A percentile compares a stretch with the other conserved stretches of the same genome.
Conservation (phyloP, 2,888 invertebrate genomes). For the Drosophila mettleri region DNA sequence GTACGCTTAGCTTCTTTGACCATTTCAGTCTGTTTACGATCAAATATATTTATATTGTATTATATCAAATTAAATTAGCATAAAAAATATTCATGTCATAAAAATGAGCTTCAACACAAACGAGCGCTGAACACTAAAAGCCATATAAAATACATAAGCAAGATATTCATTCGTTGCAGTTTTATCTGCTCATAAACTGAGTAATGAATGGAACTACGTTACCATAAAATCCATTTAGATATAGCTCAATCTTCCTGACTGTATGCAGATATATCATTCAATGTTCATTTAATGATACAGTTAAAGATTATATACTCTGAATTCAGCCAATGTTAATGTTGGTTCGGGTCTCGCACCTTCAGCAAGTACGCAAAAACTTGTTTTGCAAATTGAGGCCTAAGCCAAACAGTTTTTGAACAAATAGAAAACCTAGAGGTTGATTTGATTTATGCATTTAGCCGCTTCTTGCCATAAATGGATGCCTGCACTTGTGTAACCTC, state of each 20-base stretch:
- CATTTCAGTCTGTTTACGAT: neutral
- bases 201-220: neutral
- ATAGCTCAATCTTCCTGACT: neutral
- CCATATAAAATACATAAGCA: too few species aligned
- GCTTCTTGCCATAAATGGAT: constrained; percentile 16
- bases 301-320: neutral
- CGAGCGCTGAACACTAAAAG: neutral
- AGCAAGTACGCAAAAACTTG: neutral
- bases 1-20: neutral
- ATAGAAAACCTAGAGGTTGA: constrained; percentile 15
- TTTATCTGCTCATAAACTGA: neutral
- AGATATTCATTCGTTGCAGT: neutral
- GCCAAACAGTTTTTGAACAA: constrained; percentile 13
- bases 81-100: neutral
- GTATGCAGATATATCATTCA: neutral
- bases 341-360: neutral
- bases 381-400: constrained; percentile 2
- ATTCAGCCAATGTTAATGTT: neutral
- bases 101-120: neutral
- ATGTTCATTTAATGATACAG: neutral
- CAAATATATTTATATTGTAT: neutral
- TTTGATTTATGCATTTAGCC: constrained; percentile 41
- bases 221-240: neutral
- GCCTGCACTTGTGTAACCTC: constrained; percentile 44
- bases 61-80: neutral